Base-by-base conservation (phyloP, 2,797 vertebrate species). In the Echiichthys vipera region DNA sequence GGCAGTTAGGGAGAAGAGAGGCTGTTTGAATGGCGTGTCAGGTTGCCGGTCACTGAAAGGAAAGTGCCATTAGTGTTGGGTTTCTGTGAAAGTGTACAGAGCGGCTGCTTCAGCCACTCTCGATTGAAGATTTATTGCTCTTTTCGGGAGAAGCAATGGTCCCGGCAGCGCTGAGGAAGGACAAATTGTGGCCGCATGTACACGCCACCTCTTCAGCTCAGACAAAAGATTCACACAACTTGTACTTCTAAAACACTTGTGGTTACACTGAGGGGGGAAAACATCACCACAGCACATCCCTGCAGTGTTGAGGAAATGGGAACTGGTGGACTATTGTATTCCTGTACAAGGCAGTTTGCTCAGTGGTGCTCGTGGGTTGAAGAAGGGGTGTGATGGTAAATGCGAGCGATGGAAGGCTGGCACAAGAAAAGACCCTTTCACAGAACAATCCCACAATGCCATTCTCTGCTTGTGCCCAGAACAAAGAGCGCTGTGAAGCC, bases 321-420 rank as follows among this genome's bases (percentile, higher is more conserved):
- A 59, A 87, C 76, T 84, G 73, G 65, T 57, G 67, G 54, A 20
- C 77, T 62, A 85, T 91, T 91, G 87, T 93, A 10, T 55, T 50
- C 69, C 53, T 24, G 74, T 53, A 80, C 73, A 84, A 80, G 80
- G 85, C 89, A 58, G 77, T 72, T 76, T 58, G 67, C 64, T 83
- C 81, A 30, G 67, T 88, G 82, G 68, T 56, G 74, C 53, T 76
- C 24, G 63, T 79, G 81, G 81, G 74, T 55, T 29, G 59, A 69
- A 77, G 77, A 36, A 51, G 47, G 78, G 69, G 66, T 34, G 86
- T 18, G 40, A 51, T 34, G 84, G 74, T 84, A 54, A 81, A 81
- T 65, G 47, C 56, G 79, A 83, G 81, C 83, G 37, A 73, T 85
- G 80, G 80, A 86, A 73, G 92, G 71, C 91, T 93, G 93, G 93